Percentiles rank a stretch among this genome's conserved stretches.
These are phyloP conservation scores for Sapajus apella DNA, from an alignment of 2,113 vertebrate genomes.

Conservation along the genomic window DNA sequence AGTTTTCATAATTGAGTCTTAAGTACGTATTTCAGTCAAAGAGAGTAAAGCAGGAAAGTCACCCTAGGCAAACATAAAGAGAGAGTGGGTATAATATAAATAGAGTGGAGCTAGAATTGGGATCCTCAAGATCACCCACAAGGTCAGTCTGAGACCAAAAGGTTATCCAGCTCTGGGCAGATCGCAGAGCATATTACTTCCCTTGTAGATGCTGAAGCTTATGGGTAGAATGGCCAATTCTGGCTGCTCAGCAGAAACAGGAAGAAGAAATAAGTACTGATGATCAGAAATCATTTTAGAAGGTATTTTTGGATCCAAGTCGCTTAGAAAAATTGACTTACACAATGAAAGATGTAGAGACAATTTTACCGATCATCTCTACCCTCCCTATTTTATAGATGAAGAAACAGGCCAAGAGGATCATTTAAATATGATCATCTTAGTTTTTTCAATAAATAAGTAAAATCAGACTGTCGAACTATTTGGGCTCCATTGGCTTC, in stretches of 20 bases:
- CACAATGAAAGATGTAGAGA: background rate
- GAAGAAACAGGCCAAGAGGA: background rate
- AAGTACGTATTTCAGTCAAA: conserved; percentile 18
- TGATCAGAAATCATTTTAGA: conserved; percentile 28
- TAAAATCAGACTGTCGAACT: background rate
- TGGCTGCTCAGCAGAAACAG: background rate
- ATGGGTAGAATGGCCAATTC: background rate
- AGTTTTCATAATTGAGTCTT: background rate
- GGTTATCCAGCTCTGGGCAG: background rate
- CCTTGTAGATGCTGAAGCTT: background rate
- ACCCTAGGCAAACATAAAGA: background rate
- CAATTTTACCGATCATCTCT: background rate
- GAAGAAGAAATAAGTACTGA: conserved; percentile 6
- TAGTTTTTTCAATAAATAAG: conserved; percentile 5
- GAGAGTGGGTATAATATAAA: background rate
- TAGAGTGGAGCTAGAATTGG: background rate
- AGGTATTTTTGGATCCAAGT: conserved; percentile 11
- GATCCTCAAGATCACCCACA: background rate
- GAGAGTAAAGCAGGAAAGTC: conserved; percentile 29
- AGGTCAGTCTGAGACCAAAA: background rate
- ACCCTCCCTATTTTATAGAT: background rate
- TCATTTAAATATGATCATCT: background rate
- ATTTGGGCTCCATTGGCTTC: background rate
- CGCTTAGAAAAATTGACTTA: background rate
- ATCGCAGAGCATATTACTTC: background rate